Evolutionary conservation across 1,140 invertebrate genomes (phyloP), one percentile per base, ranked within the genome.

Genomic region (Heterodera schachtii): DNA sequence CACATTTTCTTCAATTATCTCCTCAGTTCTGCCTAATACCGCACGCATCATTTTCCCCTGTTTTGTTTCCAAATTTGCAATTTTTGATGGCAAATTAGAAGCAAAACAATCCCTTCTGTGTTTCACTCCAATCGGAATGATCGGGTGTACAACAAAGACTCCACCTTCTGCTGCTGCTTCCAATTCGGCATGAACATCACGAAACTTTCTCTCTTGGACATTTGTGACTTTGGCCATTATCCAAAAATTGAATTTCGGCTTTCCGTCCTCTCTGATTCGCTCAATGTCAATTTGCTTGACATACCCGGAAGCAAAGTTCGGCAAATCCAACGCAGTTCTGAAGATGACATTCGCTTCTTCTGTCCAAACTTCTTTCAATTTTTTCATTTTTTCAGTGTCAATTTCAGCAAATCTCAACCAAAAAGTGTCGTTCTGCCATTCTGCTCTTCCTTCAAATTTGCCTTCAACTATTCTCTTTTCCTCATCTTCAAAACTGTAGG

Each of bases 211-310:
- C 5, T 73, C 44, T 21, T 71, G 71, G 3, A 73, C 16, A 31
- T 73, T 73, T 13, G 49, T 19, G 11, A 73, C 71, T 52, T 73
- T 73, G 13, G 31, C 71, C 19, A 73, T 21, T 3, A 73, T n/a
- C 44, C 71, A 73, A 52, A 73, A 73, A n/a, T 73, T n/a, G 31
- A 73, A 73, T 31, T n/a, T 73, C 31, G 44, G 44, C 6, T 73
- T 19, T n/a, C 71, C 71, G 3, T 21, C 13, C 5, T 13, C 3
- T 16, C 49, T 47, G 2, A 73, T n/a, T 52, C 5, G 3, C 7
- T 71, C 46, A 46, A 73, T n/a, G 5, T 73, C 71, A 73, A 19
- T 73, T 21, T 16, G 6, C 6, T 52, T 3, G 2, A 73, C 49
- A 21, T 19, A 46, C 2, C 71, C 71, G 16, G 19, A 13, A 3